phyloP scores from a whole-genome alignment of 2,113 vertebrate genomes.

The Sinosuthora webbiana region DNA sequence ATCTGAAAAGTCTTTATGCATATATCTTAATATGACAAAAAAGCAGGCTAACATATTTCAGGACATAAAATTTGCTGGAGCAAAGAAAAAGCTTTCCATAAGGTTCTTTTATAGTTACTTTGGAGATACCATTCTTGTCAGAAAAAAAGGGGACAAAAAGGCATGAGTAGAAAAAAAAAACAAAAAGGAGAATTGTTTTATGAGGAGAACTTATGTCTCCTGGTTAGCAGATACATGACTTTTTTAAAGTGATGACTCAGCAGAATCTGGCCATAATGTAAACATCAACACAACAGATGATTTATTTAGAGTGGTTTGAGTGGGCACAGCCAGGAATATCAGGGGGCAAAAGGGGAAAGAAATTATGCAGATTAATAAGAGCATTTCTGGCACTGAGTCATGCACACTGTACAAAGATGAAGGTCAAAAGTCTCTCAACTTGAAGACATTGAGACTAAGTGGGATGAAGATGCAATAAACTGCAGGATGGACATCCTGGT shows the following conservation, averaged over 20 bases:
- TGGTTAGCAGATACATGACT: background rate
- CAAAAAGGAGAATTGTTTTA: background rate
- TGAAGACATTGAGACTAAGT: background rate
- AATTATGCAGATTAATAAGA: background rate
- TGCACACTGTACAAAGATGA: background rate
- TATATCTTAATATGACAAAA: background rate
- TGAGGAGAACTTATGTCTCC: background rate
- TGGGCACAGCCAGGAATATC: background rate
- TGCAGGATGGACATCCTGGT: background rate
- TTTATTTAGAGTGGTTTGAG: background rate
- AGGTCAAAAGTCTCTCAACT: background rate
- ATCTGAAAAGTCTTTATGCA: background rate
- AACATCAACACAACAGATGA: background rate
- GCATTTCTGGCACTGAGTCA: background rate
- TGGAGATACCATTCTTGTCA: background rate
- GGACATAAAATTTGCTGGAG: background rate
- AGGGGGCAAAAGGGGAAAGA: background rate
- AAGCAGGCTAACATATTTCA: background rate
- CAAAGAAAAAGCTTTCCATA: background rate
- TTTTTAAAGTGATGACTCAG: conserved; percentile 3
- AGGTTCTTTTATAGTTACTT: background rate
- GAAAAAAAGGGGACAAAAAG: background rate
- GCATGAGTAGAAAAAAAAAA: background rate
- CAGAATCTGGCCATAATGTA: background rate
- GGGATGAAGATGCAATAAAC: background rate